Evolutionary conservation across 2,888 invertebrate species (phyloP).

Genomic region (Pammene fasciana): DNA sequence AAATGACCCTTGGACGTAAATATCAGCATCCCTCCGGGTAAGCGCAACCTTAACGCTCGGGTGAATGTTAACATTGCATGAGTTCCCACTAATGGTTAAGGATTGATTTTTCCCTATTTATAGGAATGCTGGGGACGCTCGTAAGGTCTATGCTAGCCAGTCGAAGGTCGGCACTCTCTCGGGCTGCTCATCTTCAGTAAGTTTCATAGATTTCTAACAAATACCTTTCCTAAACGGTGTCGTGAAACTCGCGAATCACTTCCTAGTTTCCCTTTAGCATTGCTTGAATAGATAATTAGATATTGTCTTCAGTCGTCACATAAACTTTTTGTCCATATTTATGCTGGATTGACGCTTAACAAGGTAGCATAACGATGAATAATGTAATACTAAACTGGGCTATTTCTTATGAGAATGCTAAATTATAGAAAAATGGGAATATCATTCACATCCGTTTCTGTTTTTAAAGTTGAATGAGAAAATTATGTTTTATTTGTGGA

Average conservation of each 20-base stretch:
- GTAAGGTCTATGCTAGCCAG: constrained; percentile 80
- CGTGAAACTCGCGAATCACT: constrained; percentile 37
- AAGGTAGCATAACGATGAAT: neutral
- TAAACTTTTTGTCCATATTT: neutral
- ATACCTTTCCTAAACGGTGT: constrained; percentile 29
- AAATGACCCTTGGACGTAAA: constrained; percentile 81
- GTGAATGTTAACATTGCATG: constrained; percentile 71
- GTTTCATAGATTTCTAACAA: constrained; percentile 54
- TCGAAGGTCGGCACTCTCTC: constrained; percentile 87
- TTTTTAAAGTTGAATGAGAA: too few relatives aligned
- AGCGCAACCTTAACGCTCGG: constrained; percentile 68
- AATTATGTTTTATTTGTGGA: too few relatives aligned
- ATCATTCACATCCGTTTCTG: too few relatives aligned
- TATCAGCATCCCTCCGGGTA: constrained; percentile 81
- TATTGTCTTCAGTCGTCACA: too few relatives aligned
- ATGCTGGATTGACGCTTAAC: neutral
- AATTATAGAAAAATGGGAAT: too few relatives aligned
- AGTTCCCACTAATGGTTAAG: constrained; percentile 60
- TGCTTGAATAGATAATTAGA: constrained; percentile 26
- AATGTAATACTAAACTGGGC: too few relatives aligned
- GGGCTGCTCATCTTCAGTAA: constrained; percentile 88
- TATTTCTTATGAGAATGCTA: too few relatives aligned
- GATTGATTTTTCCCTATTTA: constrained; percentile 82
- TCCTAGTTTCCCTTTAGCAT: constrained; percentile 14
- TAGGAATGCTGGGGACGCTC: constrained; percentile 81